Percentiles rank a stretch among this genome's conserved stretches.
These are phyloP conservation scores for Regulus satrapa DNA, from an alignment of 2,113 vertebrate species.

Conservation along the genomic window DNA sequence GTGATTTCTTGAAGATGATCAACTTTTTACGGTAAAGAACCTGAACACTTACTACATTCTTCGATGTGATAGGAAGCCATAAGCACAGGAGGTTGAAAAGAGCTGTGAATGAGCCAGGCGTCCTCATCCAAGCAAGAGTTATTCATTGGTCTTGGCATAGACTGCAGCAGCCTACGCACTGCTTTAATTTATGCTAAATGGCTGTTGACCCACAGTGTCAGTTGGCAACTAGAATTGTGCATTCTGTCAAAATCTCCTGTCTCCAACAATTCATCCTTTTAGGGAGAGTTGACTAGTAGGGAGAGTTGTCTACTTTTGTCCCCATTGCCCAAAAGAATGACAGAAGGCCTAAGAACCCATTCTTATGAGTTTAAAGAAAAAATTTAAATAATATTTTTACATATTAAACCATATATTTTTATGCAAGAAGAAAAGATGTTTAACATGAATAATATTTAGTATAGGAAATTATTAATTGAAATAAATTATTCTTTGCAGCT, in stretches of 20 bases:
- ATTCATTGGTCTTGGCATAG: conserved; percentile 53
- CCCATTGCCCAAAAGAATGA: background rate
- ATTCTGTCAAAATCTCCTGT: background rate
- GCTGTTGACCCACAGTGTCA: conserved; percentile 28
- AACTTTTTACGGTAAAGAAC: background rate
- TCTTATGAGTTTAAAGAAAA: background rate
- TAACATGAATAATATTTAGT: conserved; percentile 49
- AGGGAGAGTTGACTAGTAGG: background rate
- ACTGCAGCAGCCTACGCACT: conserved; percentile 19
- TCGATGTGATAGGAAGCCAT: background rate
- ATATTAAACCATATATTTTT: conserved; percentile 59
- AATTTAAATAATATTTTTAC: conserved; percentile 47
- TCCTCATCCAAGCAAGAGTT: conserved; percentile 41
- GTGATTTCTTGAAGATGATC: background rate
- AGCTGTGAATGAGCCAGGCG: conserved; percentile 14
- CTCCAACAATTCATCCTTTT: background rate
- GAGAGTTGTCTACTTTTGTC: background rate
- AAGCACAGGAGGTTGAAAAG: conserved; percentile 24
- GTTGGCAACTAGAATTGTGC: background rate
- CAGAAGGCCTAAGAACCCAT: background rate
- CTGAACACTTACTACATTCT: background rate
- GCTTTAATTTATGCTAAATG: conserved; percentile 47
- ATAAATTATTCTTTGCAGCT: conserved; percentile 49
- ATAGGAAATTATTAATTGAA: conserved; percentile 62
- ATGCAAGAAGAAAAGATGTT: conserved; percentile 39